Percentiles rank a stretch among this genome's conserved stretches.
phyloP scores from a whole-genome alignment of 2,113 vertebrate species.

The Copsychus sechellarum region DNA sequence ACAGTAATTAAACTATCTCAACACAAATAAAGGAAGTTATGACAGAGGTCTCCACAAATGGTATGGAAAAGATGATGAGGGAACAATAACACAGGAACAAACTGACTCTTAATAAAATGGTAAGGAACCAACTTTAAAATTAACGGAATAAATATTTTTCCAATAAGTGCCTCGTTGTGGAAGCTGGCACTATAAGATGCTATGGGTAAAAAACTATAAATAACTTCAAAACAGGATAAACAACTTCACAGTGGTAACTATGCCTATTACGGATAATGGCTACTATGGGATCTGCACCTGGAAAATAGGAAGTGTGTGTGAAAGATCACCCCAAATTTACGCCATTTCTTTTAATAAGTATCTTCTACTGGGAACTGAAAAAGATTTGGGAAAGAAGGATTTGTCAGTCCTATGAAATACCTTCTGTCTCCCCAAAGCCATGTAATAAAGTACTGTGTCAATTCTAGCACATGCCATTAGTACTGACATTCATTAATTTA shows the following conservation, averaged over 20 bases:
- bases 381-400: not conserved
- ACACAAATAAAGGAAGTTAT: slow-evolving; percentile 41
- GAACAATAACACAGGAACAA: slow-evolving; percentile 42
- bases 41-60: not conserved
- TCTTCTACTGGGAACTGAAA: not conserved
- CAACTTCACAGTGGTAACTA: not conserved
- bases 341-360: not conserved
- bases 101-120: not conserved
- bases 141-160: not conserved
- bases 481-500: not conserved
- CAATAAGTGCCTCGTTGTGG: not conserved
- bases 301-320: not conserved
- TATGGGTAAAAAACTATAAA: not conserved
- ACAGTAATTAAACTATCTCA: not conserved
- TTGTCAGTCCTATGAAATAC: not conserved
- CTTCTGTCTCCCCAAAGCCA: not conserved
- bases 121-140: not conserved
- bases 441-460: not conserved
- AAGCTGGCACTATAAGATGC: not conserved
- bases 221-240: slow-evolving; percentile 6
- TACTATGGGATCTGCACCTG: not conserved
- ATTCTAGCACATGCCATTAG: not conserved
- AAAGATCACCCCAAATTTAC: not conserved
- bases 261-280: not conserved
- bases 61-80: not conserved